phyloP scores from a whole-genome alignment of 1,140 invertebrate species.

The Heliconius hewitsoni region DNA sequence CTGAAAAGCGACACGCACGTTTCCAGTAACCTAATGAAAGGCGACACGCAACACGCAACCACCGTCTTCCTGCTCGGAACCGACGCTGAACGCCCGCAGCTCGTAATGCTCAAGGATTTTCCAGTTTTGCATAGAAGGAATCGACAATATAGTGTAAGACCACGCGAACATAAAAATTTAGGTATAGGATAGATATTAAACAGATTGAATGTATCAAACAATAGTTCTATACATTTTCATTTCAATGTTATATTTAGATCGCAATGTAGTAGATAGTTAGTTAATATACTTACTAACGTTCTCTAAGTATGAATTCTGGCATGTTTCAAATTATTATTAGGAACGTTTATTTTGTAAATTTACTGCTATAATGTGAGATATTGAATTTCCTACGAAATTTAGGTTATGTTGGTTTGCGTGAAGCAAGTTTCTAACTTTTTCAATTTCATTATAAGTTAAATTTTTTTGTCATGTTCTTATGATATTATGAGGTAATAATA shows the following conservation, averaged over 20 bases:
- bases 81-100: constrained; percentile 23
- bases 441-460: constrained; percentile 17
- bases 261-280: neutral
- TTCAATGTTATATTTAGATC: neutral
- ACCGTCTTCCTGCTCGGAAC: constrained; percentile 52
- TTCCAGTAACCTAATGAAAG: constrained; percentile 46
- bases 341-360: neutral
- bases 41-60: constrained; percentile 55
- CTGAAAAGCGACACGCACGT: constrained; percentile 52
- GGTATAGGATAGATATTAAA: neutral
- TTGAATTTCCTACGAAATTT: neutral
- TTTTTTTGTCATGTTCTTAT: neutral
- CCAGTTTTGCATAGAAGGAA: constrained; percentile 33
- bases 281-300: neutral
- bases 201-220: neutral
- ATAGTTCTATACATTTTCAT: neutral
- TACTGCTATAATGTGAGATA: neutral
- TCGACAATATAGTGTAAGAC: constrained; percentile 30
- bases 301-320: neutral
- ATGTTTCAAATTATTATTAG: constrained; percentile 5
- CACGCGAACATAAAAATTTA: constrained; percentile 26
- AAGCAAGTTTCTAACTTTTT: constrained; percentile 28
- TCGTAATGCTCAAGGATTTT: constrained; percentile 62
- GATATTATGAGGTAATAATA: no score
- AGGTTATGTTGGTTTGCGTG: neutral